Evolutionary conservation across 2,113 vertebrate species (phyloP), one percentile per base, ranked within the genome.

Genomic region (Dipodomys stephensi): DNA sequence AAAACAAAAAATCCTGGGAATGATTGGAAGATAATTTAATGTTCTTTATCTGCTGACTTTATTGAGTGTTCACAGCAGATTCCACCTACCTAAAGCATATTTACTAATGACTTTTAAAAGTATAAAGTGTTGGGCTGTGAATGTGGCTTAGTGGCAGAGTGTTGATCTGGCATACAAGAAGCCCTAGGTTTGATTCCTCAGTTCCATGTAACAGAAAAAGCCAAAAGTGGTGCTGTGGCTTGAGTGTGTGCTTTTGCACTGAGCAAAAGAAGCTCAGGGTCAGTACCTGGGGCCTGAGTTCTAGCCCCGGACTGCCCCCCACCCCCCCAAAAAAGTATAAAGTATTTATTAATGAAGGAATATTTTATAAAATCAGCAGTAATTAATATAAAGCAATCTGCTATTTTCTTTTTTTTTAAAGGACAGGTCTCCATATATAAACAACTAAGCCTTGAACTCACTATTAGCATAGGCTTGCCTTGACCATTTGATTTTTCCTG

Each of bases 91-190:
- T 15, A 46, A 60, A 18, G 6, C 15, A 80, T 65, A 87, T 22
- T 83, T 74, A 80, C 90, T 64, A 71, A 72, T 60, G 7, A 90
- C 65, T 82, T 79, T 88, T 49, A 44, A 94, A 93, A 91, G 62
- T 88, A 19, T 69, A 87, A 28, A 72, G 27, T 83, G 22, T 28
- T 39, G 39, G 39, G 39, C 39, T 39, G 39, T 39, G 39, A 39
- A 39, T 39, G 39, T 39, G 39, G 39, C 39, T 39, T 39, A 39
- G 39, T 39, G 39, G 39, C 39, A 39, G 39, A 39, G 39, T 39
- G 39, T 39, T 39, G 39, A 39, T 39, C 39, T 39, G 39, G 39
- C 39, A 39, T 39, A 39, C 39, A 39, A 39, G 39, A 39, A 39
- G 39, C 5, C 39, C 39, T 39, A 39, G 39, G 39, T 39, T 39